Percentiles rank a stretch among this genome's conserved stretches.
Conservation (phyloP, 2,113 vertebrate genomes). For the Gracilinanus agilis region DNA sequence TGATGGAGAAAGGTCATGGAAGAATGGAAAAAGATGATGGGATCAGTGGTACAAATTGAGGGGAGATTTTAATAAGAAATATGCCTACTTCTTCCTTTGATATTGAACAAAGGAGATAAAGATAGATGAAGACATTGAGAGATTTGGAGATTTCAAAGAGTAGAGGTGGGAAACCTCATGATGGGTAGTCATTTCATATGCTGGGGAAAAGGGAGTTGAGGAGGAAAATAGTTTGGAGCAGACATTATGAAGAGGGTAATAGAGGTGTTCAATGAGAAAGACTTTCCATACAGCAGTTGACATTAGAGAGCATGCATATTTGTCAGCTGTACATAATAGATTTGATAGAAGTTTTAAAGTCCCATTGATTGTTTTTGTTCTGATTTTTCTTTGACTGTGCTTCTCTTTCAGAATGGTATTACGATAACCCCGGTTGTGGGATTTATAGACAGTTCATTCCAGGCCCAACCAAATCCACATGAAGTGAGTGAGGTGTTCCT, state of each 20-base stretch:
- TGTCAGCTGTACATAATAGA: background rate
- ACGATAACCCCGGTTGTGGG: conserved; percentile 93
- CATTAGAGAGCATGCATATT: background rate
- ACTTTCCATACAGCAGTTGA: background rate
- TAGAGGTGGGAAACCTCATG: background rate
- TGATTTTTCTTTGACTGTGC: conserved; percentile 1
- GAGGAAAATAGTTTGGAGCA: background rate
- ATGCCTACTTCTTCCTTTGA: background rate
- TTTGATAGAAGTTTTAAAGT: background rate
- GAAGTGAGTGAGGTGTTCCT: conserved; percentile 94
- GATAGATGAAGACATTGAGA: background rate
- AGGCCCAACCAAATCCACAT: conserved; percentile 87
- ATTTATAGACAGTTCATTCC: conserved; percentile 91
- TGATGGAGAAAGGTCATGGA: background rate
- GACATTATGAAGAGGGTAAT: background rate
- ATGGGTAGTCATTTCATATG: background rate
- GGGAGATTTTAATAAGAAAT: background rate
- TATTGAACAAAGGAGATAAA: background rate
- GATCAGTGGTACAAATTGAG: background rate
- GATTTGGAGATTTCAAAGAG: background rate
- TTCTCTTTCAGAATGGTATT: conserved; percentile 82
- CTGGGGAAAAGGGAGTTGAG: background rate
- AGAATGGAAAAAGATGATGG: background rate
- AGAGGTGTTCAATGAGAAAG: background rate
- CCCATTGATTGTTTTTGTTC: background rate